phyloP scores from a whole-genome alignment of 2,113 vertebrate species.

The Sinocyclocheilus rhinocerous region DNA sequence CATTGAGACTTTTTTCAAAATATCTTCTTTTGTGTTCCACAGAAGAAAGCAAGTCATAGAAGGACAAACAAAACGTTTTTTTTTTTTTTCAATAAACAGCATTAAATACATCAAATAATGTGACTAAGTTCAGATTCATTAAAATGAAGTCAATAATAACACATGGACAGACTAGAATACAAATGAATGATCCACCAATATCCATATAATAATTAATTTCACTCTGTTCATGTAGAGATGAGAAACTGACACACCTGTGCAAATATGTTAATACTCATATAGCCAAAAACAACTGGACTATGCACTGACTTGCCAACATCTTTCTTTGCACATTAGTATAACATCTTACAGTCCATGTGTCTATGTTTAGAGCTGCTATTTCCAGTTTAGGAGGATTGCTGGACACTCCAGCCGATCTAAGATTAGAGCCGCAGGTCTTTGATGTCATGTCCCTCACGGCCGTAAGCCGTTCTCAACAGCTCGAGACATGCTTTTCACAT shows the following conservation, averaged over 20 bases:
- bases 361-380: conserved; percentile 33
- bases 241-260: neutral
- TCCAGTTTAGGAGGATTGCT: conserved; percentile 6
- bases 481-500: neutral
- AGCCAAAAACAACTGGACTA: neutral
- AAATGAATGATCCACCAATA: neutral
- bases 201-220: neutral
- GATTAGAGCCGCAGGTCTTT: neutral
- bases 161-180: neutral
- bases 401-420: conserved; percentile 19
- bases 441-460: neutral
- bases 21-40: too few relatives aligned
- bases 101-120: too few relatives aligned
- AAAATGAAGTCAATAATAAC: neutral
- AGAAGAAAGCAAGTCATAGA: too few relatives aligned
- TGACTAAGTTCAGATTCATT: too few relatives aligned
- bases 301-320: neutral
- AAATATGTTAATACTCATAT: neutral
- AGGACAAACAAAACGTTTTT: too few relatives aligned
- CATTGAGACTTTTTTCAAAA: too few relatives aligned
- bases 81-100: too few relatives aligned
- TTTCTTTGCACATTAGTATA: neutral
- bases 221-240: neutral
- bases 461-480: too few relatives aligned
- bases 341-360: neutral